Evolutionary conservation across 2,113 vertebrate species (phyloP).

Genomic region (Pachycephala philippinensis): DNA sequence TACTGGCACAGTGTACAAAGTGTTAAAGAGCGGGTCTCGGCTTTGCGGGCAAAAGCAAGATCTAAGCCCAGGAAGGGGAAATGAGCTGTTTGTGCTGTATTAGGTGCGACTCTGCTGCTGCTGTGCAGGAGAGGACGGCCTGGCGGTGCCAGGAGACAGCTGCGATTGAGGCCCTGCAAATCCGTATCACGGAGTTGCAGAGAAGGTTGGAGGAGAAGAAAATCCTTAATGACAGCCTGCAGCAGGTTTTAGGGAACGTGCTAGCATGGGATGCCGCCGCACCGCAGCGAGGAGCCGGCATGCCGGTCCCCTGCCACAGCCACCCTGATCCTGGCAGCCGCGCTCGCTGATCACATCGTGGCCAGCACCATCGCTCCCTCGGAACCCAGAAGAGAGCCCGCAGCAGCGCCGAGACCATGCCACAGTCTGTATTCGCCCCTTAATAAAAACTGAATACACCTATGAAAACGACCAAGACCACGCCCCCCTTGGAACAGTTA

Average conservation of each 20-base stretch:
- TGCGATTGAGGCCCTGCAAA: too few relatives aligned
- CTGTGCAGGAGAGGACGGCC: fast-evolving
- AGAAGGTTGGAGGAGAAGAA: background rate
- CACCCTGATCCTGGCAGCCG: too few relatives aligned
- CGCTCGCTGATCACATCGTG: fast-evolving
- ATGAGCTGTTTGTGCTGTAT: fast-evolving
- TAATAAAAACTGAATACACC: background rate
- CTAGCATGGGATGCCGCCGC: background rate
- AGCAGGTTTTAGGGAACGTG: background rate
- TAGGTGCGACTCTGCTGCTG: too few relatives aligned
- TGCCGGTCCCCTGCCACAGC: too few relatives aligned
- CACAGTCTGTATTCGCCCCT: fast-evolving
- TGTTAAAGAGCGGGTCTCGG: background rate
- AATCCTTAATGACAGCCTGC: too few relatives aligned
- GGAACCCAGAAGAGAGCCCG: too few relatives aligned
- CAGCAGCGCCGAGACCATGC: background rate
- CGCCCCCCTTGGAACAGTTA: too few relatives aligned
- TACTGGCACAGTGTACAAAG: background rate
- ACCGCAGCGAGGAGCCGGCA: too few relatives aligned
- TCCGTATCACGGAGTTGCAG: background rate
- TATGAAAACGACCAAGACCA: background rate
- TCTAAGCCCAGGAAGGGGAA: too few relatives aligned
- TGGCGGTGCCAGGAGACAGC: background rate
- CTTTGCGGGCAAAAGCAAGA: background rate
- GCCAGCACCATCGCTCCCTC: background rate